Conservation (phyloP, 2,113 vertebrate species). For the Agapornis roseicollis region DNA sequence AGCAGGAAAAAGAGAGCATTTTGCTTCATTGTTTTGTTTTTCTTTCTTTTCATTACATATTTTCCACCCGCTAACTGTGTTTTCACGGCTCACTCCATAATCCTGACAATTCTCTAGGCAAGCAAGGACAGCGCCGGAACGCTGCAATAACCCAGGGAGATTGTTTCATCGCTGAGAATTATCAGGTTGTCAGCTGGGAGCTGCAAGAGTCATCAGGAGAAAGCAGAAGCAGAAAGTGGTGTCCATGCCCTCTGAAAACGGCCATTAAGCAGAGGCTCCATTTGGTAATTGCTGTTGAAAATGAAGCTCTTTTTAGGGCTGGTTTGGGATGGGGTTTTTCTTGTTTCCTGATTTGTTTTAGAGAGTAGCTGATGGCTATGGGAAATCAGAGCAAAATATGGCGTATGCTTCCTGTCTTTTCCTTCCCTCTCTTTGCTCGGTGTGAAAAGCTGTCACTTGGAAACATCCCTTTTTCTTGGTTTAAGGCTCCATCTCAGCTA, state of each 20-base stretch:
- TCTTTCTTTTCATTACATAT: not conserved
- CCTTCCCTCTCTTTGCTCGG: not conserved
- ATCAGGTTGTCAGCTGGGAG: conserved; percentile 50
- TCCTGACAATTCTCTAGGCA: conserved; percentile 31
- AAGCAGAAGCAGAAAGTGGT: conserved; percentile 17
- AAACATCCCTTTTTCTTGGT: not conserved
- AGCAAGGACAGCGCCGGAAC: conserved; percentile 10
- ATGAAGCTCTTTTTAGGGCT: not conserved
- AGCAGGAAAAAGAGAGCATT: not conserved
- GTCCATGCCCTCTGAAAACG: conserved; percentile 26
- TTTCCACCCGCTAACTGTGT: not conserved
- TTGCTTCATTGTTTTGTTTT: not conserved
- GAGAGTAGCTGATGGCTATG: not conserved
- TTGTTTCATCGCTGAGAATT: conserved; percentile 48
- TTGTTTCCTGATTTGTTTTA: not conserved
- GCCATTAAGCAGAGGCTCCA: not conserved
- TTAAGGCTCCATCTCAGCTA: not conserved
- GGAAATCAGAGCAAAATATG: not conserved
- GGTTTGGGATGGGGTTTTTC: not conserved
- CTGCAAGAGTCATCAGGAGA: not conserved
- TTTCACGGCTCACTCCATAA: conserved; percentile 45
- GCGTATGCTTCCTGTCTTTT: not conserved
- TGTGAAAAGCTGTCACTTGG: conserved; percentile 16
- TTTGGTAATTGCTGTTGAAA: conserved; percentile 18
- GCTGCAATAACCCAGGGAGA: not conserved